Percentiles rank a stretch among this genome's conserved stretches.
These are phyloP conservation scores for Petrolisthes cinctipes DNA, from an alignment of 2,888 invertebrate genomes.

Conservation along the genomic window DNA sequence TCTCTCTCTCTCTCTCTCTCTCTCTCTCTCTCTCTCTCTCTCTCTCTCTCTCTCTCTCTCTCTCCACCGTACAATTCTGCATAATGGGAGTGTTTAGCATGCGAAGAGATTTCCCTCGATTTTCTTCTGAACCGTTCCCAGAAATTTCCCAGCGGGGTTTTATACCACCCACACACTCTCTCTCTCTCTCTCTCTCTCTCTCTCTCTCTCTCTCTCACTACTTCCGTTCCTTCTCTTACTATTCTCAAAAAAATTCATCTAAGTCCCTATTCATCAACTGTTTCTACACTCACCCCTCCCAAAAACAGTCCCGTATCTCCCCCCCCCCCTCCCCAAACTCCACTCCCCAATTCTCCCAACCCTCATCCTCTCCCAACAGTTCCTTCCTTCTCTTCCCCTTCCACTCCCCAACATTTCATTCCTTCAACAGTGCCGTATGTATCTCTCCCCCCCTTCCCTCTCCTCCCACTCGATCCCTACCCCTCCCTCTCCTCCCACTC, in stretches of 20 bases:
- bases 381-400: not conserved
- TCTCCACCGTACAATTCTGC: not conserved
- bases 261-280: too few relatives aligned
- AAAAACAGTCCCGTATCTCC: too few relatives aligned
- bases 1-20: not conserved
- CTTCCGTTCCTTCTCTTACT: not conserved
- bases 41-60: constrained; percentile 3
- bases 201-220: not conserved
- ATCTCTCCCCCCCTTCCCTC: not conserved
- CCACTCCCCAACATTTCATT: not conserved
- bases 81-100: not conserved
- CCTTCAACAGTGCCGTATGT: not conserved
- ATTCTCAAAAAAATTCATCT: too few relatives aligned
- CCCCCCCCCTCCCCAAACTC: too few relatives aligned
- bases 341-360: not conserved
- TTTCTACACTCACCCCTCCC: too few relatives aligned
- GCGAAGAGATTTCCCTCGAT: not conserved
- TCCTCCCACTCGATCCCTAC: not conserved
- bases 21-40: constrained; percentile 1
- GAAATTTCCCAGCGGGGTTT: not conserved
- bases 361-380: not conserved
- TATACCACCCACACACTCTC: not conserved
- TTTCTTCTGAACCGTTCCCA: not conserved
- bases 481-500: not conserved
- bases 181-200: not conserved